phyloP scores from a whole-genome alignment of 2,113 vertebrate species.

The Calyptommatus sinebrachiatus region DNA sequence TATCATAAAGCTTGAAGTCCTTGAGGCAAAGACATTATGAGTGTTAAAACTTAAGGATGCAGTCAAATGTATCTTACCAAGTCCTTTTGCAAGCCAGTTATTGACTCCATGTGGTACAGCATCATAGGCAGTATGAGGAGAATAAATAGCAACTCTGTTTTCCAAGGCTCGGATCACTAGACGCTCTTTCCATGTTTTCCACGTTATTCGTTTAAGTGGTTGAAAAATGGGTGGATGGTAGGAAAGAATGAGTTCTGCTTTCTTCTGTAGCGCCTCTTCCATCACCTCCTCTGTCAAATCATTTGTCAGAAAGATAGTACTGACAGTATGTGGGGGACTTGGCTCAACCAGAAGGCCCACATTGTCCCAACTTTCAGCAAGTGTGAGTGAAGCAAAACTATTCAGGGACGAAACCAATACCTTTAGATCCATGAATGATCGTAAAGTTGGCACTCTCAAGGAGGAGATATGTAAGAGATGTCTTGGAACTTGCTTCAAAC shows the following conservation, averaged over 20 bases:
- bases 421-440: constrained; percentile 78
- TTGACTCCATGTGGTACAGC: constrained; percentile 86
- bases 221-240: constrained; percentile 92
- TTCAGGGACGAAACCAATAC: constrained; percentile 79
- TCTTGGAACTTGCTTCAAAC: neutral
- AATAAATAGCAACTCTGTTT: constrained; percentile 86
- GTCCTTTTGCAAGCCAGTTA: constrained; percentile 82
- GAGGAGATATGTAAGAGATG: neutral
- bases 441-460: neutral
- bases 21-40: neutral
- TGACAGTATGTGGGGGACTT: constrained; percentile 76
- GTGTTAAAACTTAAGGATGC: neutral
- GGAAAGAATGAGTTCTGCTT: constrained; percentile 85
- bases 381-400: constrained; percentile 80
- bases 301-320: constrained; percentile 85
- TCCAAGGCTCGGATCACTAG: constrained; percentile 85
- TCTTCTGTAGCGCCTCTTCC: constrained; percentile 80
- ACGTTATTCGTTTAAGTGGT: constrained; percentile 81
- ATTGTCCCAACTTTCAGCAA: constrained; percentile 95
- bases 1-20: neutral
- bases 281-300: constrained; percentile 89
- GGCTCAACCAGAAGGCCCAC: constrained; percentile 93
- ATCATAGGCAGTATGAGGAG: constrained; percentile 90
- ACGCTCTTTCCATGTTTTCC: constrained; percentile 87
- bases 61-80: constrained; percentile 70